Base-by-base conservation (phyloP, 1,140 invertebrate genomes). In the Lineus longissimus region DNA sequence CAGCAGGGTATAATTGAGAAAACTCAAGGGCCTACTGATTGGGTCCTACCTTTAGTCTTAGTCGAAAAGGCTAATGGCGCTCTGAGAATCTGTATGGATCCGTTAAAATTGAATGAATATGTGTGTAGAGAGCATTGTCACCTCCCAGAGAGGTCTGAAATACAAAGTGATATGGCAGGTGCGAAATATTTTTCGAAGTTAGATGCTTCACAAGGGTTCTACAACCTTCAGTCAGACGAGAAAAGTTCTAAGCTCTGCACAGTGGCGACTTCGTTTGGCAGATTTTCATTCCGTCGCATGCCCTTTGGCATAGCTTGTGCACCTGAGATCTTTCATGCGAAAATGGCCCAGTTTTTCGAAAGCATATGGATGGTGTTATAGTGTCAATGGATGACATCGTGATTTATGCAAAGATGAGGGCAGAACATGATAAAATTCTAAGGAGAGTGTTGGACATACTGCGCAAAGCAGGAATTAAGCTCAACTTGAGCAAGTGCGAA, bases 101-200 rank as follows among this genome's bases (percentile, higher is more conserved):
- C 62, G 15, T 27, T 41, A 41, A n/a, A 41, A 9, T 33, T 59
- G 17, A 63, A 60, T 23, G 4, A 36, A 27, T 27, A 29, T 13
- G 15, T 45, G n/a, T 60, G 31, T 15, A 58, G 56, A 60, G 29
- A 19, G 22, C 62, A 25, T n/a, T 25, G 45, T 55, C 31, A 64
- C 15, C 25, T 64, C 0, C 62, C 55, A 22, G 40, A 2, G 23
- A 6, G 60, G 7, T 17, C 60, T 27, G 62, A 63, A 60, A 19
- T 45, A 1, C 59, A 64, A 17, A 1, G 33, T 13, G 29, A 43
- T 11, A 40, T 64, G 41, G 43, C 31, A 2, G 22, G 22, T 15
- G 29, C 64, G 13, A 54, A 36, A 2, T 6, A 30, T n/a, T 65
- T 63, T 55, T 40, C 29, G 19, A 59, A 63, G 36, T 29, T 63